Percentiles rank a stretch among this genome's conserved stretches.
phyloP scores from a whole-genome alignment of 2,888 invertebrate species.

The Germaria angustata region DNA sequence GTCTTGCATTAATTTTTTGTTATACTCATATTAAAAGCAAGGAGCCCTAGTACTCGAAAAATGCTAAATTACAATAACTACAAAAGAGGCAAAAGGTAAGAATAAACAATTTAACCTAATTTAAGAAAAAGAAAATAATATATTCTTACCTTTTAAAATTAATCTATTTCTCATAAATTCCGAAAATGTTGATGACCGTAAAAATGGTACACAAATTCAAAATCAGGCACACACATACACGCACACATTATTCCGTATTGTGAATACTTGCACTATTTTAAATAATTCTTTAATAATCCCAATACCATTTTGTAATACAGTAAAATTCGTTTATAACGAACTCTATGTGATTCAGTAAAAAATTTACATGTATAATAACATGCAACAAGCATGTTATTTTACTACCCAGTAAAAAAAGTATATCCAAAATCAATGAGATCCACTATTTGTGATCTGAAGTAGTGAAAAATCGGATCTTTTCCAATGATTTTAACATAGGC shows the following conservation, averaged over 20 bases:
- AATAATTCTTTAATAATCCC: conserved; percentile 32
- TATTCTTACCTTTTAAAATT: conserved; percentile 50
- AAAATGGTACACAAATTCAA: conserved; percentile 1
- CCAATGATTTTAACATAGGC: too few relatives aligned
- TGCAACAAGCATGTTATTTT: too few relatives aligned
- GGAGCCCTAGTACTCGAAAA: not conserved
- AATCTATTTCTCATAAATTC: conserved; percentile 58
- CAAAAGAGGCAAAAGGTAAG: not conserved
- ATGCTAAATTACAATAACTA: not conserved
- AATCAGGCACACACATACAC: not conserved
- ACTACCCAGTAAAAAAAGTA: too few relatives aligned
- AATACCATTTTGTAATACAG: conserved; percentile 34
- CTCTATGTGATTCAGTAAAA: too few relatives aligned
- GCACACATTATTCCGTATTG: too few relatives aligned
- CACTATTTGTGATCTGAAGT: too few relatives aligned
- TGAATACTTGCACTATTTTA: not conserved
- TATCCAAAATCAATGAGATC: too few relatives aligned
- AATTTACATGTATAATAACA: too few relatives aligned
- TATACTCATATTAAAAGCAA: not conserved
- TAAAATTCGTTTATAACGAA: not conserved
- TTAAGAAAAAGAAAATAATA: conserved; percentile 26
- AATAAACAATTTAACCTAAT: conserved; percentile 54
- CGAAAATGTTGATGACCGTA: conserved; percentile 35
- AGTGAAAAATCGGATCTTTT: too few relatives aligned
- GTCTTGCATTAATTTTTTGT: conserved; percentile 40